Percentiles rank a stretch among this genome's conserved stretches.
Conservation (phyloP, 2,113 vertebrate genomes). For the Sebastes schlegelii region DNA sequence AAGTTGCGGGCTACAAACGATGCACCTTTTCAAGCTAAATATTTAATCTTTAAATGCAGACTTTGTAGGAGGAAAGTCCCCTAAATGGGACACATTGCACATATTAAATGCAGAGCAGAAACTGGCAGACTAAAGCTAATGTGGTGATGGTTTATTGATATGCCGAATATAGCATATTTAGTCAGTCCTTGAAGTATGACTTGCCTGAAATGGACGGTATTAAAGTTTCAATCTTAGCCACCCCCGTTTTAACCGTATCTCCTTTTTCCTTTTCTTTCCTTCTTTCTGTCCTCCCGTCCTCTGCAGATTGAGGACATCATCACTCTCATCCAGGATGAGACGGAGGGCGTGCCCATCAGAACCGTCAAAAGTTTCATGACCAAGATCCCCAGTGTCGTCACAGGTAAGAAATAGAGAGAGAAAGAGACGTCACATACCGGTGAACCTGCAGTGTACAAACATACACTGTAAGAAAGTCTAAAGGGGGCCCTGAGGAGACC, state of each 20-base stretch:
- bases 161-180: not conserved
- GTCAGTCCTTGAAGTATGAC: not conserved
- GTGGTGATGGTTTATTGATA: conserved; percentile 3
- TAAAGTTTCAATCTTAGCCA: not conserved
- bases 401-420: conserved; percentile 84
- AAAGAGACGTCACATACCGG: not conserved
- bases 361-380: conserved; percentile 99
- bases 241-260: not conserved
- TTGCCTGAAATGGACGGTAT: conserved; percentile 1
- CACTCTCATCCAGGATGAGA: conserved; percentile 94
- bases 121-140: not conserved
- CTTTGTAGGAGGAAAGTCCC: not conserved
- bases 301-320: conserved; percentile 96
- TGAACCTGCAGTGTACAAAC: not conserved
- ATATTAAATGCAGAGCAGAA: not conserved
- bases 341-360: conserved; percentile 94
- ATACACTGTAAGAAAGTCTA: conserved; percentile 1
- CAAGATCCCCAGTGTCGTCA: conserved; percentile 98
- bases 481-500: not conserved
- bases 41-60: not conserved
- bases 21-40: too few relatives aligned
- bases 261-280: not conserved
- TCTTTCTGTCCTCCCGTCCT: conserved; percentile 13
- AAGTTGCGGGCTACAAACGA: not conserved
- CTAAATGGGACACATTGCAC: not conserved